Evolutionary conservation across 2,113 vertebrate species (phyloP).

Genomic region (Speoplatyrhinus poulsoni): DNA sequence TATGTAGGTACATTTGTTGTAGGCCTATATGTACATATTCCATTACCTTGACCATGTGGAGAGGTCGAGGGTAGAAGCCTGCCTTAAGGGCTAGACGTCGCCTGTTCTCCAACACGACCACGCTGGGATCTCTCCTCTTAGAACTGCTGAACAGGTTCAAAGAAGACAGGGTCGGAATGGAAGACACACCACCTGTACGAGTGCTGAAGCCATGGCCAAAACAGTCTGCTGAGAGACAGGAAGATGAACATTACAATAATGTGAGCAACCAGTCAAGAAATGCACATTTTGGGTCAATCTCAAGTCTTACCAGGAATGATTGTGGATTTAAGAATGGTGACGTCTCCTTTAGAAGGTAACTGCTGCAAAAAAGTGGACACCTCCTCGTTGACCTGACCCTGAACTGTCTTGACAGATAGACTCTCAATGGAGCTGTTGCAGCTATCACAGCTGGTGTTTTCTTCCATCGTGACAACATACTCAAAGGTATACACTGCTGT

Average conservation of each 20-base stretch:
- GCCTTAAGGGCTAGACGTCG: constrained; percentile 80
- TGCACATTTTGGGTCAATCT: too few species aligned
- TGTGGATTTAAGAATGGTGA: constrained; percentile 79
- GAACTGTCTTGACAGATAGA: constrained; percentile 28
- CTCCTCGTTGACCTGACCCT: constrained; percentile 57
- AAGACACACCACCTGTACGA: constrained; percentile 87
- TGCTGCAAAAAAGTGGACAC: constrained; percentile 78
- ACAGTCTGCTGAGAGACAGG: constrained; percentile 53
- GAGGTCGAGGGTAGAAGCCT: constrained; percentile 81
- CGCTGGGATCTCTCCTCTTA: constrained; percentile 81
- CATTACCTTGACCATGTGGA: constrained; percentile 83
- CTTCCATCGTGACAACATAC: constrained; percentile 61
- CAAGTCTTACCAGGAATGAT: constrained; percentile 85
- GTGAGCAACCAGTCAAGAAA: not conserved
- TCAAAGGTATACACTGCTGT: constrained; percentile 83
- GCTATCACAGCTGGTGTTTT: constrained; percentile 35
- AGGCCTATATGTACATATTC: not conserved
- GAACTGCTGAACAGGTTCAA: constrained; percentile 91
- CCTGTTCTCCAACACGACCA: constrained; percentile 85
- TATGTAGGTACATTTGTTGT: not conserved
- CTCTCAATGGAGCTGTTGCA: constrained; percentile 14
- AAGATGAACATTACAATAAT: not conserved
- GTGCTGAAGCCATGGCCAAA: constrained; percentile 95
- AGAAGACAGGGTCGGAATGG: constrained; percentile 84
- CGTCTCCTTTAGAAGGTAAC: constrained; percentile 79